phyloP scores from a whole-genome alignment of 2,113 vertebrate species.

The Pleuronectes platessa region DNA sequence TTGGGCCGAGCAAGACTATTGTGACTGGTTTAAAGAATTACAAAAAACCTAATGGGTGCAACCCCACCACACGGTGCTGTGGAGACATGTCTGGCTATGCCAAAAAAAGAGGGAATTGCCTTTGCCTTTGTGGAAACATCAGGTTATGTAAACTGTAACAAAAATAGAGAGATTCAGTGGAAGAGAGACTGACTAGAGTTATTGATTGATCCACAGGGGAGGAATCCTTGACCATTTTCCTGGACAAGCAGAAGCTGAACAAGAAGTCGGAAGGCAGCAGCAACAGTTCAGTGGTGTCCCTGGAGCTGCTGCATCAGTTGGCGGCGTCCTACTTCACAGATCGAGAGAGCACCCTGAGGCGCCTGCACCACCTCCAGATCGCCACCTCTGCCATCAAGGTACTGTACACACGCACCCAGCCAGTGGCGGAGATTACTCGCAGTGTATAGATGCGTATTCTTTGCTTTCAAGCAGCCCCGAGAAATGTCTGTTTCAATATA shows the following conservation, averaged over 20 bases:
- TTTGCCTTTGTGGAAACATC: no score
- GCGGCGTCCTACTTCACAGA: conserved; percentile 99
- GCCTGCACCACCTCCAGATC: conserved; percentile 97
- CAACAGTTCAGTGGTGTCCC: conserved; percentile 90
- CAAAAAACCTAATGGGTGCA: background rate
- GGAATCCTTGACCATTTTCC: conserved; percentile 97
- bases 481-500: background rate
- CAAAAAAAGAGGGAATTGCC: no score
- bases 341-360: conserved; percentile 92
- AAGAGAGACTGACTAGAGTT: background rate
- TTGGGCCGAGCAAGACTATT: background rate
- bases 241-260: conserved; percentile 96
- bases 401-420: conserved; percentile 19
- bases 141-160: no score
- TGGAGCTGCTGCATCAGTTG: conserved; percentile 96
- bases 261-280: conserved; percentile 88
- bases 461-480: background rate
- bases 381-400: conserved; percentile 98
- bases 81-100: no score
- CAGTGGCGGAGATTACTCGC: background rate
- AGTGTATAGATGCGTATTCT: background rate
- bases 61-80: no score
- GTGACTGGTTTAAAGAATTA: background rate
- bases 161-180: background rate
- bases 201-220: conserved; percentile 84